Evolutionary conservation across 2,797 vertebrate species (phyloP), one percentile per base, ranked within the genome.

Genomic region (Naso thynnoides): DNA sequence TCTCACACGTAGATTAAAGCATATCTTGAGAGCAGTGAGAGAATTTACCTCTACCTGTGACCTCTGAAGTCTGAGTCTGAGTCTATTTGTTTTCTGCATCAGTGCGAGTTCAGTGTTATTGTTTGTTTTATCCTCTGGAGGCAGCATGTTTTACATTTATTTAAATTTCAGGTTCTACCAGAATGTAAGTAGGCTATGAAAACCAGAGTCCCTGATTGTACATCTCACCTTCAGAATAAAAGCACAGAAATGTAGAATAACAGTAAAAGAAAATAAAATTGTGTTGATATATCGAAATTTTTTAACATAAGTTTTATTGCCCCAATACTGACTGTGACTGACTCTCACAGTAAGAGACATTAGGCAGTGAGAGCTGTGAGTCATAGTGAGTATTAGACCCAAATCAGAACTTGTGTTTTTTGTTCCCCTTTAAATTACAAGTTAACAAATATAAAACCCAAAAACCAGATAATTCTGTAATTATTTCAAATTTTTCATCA

Each of bases 51-150:
- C 10, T n/a, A 47, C n/a, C 2, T 21, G 44, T 15, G 48, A 26
- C 31, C 31, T 48, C 24, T 36, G 5, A 27, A 55, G 29, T 33
- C 14, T 26, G 19, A 26, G n/a, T 38, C 15, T 36, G 6, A 18
- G 11, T 14, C 6, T n/a, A 11, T 55, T 54, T 42, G 39, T 59
- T 41, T 59, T 33, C 60, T 50, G 44, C 60, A 16, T 31, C 60
- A 38, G 44, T 16, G 39, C 15, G 4, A 0, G 11, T 29, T 67
- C 47, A 31, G 24, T 69, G 19, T 3, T n/a, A 3, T 15, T 31
- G 7, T 68, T 59, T 23, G 18, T 39, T 61, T n/a, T 49, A 4
- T 23, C 4, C 29, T n/a, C 36, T 5, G n/a, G 39, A 62, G 39
- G 10, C 33, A 41, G 39, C 49, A 62, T 11, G 21, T 27, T 7